Conservation (phyloP, 2,113 vertebrate genomes). For the Halcyon senegalensis region DNA sequence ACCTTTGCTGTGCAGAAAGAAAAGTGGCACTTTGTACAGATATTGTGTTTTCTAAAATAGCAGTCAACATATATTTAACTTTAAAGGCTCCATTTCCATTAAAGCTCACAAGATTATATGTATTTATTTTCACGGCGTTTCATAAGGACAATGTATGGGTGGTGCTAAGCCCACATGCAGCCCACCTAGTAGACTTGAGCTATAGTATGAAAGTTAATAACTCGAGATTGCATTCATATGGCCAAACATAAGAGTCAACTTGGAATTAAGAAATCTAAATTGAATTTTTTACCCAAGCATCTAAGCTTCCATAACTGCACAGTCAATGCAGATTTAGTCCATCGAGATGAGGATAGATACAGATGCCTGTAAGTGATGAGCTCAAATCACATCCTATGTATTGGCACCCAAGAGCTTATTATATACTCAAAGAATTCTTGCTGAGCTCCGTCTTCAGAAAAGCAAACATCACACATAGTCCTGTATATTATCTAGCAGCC, state of each 20-base stretch:
- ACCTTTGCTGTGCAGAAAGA: background rate
- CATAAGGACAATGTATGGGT: background rate
- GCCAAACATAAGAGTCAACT: background rate
- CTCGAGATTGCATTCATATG: background rate
- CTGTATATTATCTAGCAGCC: background rate
- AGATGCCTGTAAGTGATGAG: background rate
- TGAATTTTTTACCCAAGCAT: background rate
- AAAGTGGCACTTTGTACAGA: background rate
- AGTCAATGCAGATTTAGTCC: background rate
- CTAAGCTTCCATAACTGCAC: background rate
- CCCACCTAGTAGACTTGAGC: background rate
- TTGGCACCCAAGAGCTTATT: background rate
- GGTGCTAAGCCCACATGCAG: rapidly evolving
- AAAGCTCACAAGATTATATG: background rate
- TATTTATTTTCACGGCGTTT: background rate
- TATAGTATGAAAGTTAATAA: background rate
- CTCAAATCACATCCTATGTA: background rate
- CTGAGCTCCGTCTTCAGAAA: background rate
- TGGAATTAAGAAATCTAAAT: background rate
- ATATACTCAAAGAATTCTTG: background rate
- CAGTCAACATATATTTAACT: background rate
- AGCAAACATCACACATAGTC: background rate
- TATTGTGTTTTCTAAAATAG: background rate
- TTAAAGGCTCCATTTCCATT: background rate
- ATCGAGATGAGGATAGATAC: background rate